Percentiles rank a stretch among this genome's conserved stretches.
phyloP scores from a whole-genome alignment of 2,797 vertebrate species.

The Danio kyathit region DNA sequence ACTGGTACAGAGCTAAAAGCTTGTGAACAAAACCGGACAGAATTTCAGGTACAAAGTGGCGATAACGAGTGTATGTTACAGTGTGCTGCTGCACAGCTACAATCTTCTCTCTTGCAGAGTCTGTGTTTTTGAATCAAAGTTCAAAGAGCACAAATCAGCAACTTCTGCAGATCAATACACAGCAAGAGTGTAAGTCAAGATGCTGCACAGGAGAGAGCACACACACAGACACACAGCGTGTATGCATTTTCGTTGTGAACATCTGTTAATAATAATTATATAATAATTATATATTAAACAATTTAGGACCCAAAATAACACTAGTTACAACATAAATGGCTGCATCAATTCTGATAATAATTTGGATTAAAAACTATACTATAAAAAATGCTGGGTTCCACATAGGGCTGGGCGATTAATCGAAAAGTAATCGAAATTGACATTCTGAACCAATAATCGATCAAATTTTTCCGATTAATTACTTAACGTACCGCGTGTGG shows the following conservation, averaged over 20 bases:
- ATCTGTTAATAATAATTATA: not conserved
- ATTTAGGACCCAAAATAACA: constrained; percentile 15
- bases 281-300: constrained; percentile 20
- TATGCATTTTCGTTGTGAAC: not conserved
- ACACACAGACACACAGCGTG: not conserved
- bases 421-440: no score
- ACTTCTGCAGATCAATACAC: constrained; percentile 37
- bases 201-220: not conserved
- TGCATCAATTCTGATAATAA: not conserved
- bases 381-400: not conserved
- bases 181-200: constrained; percentile 1
- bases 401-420: no score
- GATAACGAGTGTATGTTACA: constrained; percentile 25
- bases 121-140: constrained; percentile 34
- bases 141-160: constrained; percentile 32
- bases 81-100: constrained; percentile 5
- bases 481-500: no score
- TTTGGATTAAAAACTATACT: not conserved
- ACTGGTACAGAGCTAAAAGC: constrained; percentile 38
- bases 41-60: constrained; percentile 30
- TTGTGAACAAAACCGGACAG: constrained; percentile 5
- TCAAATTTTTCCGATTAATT: no score
- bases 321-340: not conserved
- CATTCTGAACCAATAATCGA: no score
- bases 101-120: constrained; percentile 14